Percentiles rank a stretch among this genome's conserved stretches.
Conservation (phyloP, 2,797 vertebrate genomes). For the Rallus crepitans region DNA sequence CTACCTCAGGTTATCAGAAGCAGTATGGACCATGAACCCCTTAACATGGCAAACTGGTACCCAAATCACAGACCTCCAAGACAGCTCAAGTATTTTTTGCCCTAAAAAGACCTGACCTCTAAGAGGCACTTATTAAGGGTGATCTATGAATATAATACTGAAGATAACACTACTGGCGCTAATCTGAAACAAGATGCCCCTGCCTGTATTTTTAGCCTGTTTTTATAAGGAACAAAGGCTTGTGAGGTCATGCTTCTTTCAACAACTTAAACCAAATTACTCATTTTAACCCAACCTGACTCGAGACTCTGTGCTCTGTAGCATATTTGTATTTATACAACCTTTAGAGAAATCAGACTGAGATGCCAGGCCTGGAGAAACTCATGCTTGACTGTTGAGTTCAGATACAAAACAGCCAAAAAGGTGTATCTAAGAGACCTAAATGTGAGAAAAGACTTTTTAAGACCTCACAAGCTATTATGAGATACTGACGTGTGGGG, state of each 20-base stretch:
- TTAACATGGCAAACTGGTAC: background rate
- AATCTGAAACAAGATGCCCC: background rate
- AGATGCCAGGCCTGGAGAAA: background rate
- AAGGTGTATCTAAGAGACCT: background rate
- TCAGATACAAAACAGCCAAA: background rate
- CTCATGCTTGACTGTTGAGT: background rate
- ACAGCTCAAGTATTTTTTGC: background rate
- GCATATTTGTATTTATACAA: background rate
- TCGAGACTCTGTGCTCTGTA: background rate
- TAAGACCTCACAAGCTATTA: background rate
- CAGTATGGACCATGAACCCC: background rate
- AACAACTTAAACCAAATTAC: background rate
- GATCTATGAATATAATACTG: background rate
- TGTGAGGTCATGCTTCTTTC: background rate
- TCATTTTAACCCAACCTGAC: background rate
- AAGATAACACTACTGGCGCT: background rate
- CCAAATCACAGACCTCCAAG: background rate
- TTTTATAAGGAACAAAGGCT: background rate
- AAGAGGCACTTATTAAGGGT: background rate
- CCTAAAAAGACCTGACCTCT: background rate
- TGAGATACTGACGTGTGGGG: background rate
- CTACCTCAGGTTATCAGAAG: background rate
- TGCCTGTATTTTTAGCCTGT: background rate
- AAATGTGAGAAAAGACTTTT: background rate
- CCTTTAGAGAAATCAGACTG: background rate